A percentile compares a stretch with the other conserved stretches of the same genome.
Conservation (phyloP, 2,888 invertebrate genomes). For the Drosophila merina region DNA sequence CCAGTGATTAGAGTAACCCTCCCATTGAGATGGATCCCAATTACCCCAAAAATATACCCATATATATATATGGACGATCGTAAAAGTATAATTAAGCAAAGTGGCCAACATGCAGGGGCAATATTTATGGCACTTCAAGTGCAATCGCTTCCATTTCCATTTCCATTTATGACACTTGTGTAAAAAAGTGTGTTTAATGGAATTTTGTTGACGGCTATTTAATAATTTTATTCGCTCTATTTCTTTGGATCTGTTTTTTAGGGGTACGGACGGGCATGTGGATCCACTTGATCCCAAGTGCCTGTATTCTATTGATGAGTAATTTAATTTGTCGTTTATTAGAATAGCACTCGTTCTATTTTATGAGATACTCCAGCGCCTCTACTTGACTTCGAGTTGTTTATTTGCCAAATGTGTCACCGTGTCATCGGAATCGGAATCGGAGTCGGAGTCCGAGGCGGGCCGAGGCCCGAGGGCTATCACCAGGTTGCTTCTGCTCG, state of each 20-base stretch:
- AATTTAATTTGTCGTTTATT: constrained; percentile 80
- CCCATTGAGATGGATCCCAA: constrained; percentile 10
- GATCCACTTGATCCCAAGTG: constrained; percentile 20
- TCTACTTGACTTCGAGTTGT: constrained; percentile 77
- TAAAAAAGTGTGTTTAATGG: constrained; percentile 53
- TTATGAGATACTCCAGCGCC: constrained; percentile 79
- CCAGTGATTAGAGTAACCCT: constrained; percentile 13
- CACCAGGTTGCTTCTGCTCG: too few relatives aligned
- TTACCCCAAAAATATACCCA: neutral
- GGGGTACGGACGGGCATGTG: constrained; percentile 2
- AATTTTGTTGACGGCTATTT: constrained; percentile 5
- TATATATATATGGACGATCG: constrained; percentile 7
- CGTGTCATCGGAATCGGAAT: neutral
- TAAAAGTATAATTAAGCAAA: constrained; percentile 33
- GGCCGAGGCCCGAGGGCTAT: neutral
- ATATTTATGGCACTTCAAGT: constrained; percentile 72
- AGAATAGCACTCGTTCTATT: constrained; percentile 75
- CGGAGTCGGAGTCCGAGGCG: neutral
- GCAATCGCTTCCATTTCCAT: constrained; percentile 54
- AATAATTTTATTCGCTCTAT: constrained; percentile 1
- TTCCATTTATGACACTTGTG: constrained; percentile 51
- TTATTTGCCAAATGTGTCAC: constrained; percentile 53
- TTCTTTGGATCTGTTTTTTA: too few relatives aligned
- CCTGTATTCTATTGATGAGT: constrained; percentile 61
- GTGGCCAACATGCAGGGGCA: constrained; percentile 30